Conservation (phyloP, 1,140 invertebrate species). For the Eueides isabella region DNA sequence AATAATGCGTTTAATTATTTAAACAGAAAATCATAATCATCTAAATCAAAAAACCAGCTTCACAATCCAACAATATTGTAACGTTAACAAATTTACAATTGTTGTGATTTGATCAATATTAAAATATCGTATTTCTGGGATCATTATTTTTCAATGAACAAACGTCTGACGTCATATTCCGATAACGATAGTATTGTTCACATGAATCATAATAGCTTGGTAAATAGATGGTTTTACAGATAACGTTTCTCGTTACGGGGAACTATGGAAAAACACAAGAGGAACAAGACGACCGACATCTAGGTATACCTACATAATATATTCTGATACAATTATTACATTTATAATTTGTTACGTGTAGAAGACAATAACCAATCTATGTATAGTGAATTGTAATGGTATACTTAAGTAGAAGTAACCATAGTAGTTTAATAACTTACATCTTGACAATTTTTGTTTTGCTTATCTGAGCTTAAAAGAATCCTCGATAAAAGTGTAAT, state of each 20-base stretch:
- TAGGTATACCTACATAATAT: background rate
- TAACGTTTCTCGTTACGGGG: background rate
- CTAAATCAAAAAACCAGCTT: too few relatives aligned
- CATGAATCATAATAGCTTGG: conserved; percentile 9
- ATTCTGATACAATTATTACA: background rate
- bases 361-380: background rate
- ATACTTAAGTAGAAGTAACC: background rate
- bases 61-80: too few relatives aligned
- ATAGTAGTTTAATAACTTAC: too few relatives aligned
- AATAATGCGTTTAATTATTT: too few relatives aligned
- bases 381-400: background rate
- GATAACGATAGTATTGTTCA: conserved; percentile 8
- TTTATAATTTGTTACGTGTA: background rate
- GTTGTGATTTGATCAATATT: background rate
- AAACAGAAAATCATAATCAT: too few relatives aligned
- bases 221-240: conserved; percentile 1
- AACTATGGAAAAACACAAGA: conserved; percentile 3
- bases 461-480: too few relatives aligned
- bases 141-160: background rate
- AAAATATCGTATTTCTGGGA: background rate
- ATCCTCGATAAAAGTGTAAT: too few relatives aligned
- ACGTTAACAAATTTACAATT: too few relatives aligned
- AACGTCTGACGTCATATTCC: background rate
- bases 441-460: too few relatives aligned
- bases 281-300: background rate